Evolutionary conservation across 2,888 invertebrate genomes (phyloP).

Genomic region (Heliconius sara): DNA sequence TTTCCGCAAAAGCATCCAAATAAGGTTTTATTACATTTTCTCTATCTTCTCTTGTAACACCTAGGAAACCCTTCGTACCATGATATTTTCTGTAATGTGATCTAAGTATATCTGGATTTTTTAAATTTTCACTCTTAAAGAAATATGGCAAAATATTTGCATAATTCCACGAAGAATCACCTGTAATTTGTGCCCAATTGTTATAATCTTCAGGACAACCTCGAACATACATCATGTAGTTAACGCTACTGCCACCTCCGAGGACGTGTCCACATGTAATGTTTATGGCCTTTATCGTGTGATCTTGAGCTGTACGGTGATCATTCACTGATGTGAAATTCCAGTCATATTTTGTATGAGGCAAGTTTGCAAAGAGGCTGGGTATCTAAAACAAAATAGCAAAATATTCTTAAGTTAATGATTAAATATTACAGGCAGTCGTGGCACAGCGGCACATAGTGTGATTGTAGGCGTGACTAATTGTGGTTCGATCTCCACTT

Average conservation of each 20-base stretch:
- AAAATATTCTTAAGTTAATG: background rate
- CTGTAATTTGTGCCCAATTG: constrained; percentile 52
- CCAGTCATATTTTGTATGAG: constrained; percentile 53
- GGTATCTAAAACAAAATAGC: constrained; percentile 53
- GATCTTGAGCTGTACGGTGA: constrained; percentile 47
- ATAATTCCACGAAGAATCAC: constrained; percentile 57
- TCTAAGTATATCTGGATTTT: constrained; percentile 46
- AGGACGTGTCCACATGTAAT: constrained; percentile 59
- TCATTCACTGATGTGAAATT: constrained; percentile 54
- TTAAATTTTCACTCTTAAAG: constrained; percentile 56
- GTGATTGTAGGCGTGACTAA: background rate
- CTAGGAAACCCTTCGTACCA: constrained; percentile 52
- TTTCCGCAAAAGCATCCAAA: constrained; percentile 63
- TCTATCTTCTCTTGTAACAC: constrained; percentile 46
- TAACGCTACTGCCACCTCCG: constrained; percentile 59
- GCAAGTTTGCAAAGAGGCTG: constrained; percentile 51
- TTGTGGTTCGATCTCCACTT: background rate
- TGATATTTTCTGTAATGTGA: constrained; percentile 50
- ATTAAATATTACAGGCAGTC: background rate
- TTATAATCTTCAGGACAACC: constrained; percentile 54
- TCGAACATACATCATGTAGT: constrained; percentile 54
- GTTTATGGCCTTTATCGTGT: constrained; percentile 35
- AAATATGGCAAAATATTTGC: constrained; percentile 55
- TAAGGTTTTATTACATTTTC: constrained; percentile 47
- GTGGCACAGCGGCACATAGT: background rate